A percentile compares a stretch with the other conserved stretches of the same genome.
Evolutionary conservation across 35 echinoderm and acorn worm species (phyloP).

Genomic region (Strongylocentrotus purpuratus): DNA sequence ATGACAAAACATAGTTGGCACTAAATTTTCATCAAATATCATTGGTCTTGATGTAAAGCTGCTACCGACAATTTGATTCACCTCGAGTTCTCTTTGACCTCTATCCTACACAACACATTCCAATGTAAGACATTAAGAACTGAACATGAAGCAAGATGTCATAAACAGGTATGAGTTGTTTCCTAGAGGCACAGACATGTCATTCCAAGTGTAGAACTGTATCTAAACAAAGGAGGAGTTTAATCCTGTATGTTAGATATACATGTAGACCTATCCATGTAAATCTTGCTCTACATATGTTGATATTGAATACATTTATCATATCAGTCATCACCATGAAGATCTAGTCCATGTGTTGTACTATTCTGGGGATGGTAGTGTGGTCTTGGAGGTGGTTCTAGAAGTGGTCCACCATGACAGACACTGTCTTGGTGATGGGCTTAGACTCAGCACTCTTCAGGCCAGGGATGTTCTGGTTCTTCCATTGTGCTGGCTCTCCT

Average conservation of each 20-base stretch:
- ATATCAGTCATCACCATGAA: background rate
- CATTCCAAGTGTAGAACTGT: background rate
- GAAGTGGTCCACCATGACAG: constrained; percentile 93
- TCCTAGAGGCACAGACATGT: background rate
- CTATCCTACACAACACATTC: background rate
- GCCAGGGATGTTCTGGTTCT: constrained; percentile 80
- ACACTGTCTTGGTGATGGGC: constrained; percentile 84
- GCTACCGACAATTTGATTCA: background rate
- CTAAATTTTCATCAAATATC: background rate
- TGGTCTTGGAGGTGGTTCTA: constrained; percentile 16
- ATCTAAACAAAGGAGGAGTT: background rate
- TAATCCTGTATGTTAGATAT: background rate
- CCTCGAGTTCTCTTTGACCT: background rate
- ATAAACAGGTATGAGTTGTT: background rate
- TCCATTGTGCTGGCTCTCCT: constrained; percentile 81
- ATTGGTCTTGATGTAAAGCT: background rate
- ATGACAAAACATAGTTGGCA: background rate
- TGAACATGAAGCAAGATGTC: background rate
- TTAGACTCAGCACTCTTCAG: constrained; percentile 56
- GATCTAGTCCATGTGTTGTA: background rate
- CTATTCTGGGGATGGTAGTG: background rate
- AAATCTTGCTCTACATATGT: background rate
- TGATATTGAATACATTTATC: background rate
- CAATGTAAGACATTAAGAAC: background rate
- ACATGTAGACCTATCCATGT: background rate